Conservation (phyloP, 2,113 vertebrate genomes). For the Alces alces region DNA sequence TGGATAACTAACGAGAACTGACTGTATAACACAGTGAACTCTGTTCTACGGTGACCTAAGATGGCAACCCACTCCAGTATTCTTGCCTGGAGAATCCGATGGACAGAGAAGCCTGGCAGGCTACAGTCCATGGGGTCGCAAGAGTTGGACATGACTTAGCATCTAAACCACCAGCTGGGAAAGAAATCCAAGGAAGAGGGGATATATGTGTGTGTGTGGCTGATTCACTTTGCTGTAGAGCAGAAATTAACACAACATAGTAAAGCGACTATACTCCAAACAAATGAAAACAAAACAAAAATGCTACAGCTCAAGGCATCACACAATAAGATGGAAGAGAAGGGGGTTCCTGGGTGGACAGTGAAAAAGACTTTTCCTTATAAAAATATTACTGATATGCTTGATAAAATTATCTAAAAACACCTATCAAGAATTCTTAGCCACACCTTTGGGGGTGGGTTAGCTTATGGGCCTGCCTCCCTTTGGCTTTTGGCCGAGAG, state of each 20-base stretch:
- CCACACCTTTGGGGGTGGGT: not conserved
- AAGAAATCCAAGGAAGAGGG: not conserved
- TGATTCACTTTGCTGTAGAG: not conserved
- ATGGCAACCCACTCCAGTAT: not conserved
- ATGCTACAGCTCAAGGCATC: not conserved
- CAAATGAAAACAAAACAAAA: not conserved
- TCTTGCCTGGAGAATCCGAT: not conserved
- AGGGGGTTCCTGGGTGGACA: not conserved
- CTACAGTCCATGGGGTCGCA: not conserved
- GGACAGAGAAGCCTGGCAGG: not conserved
- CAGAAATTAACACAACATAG: not conserved
- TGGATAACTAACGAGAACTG: not conserved
- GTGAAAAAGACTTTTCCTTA: not conserved
- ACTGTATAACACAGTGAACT: too few species aligned
- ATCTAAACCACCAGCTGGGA: not conserved
- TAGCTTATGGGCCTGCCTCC: not conserved
- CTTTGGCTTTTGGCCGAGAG: not conserved
- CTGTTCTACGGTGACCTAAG: too few species aligned
- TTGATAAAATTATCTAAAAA: not conserved
- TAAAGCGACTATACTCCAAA: not conserved
- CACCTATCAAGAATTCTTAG: not conserved
- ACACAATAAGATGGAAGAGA: not conserved
- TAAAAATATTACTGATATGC: not conserved
- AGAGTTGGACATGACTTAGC: not conserved
- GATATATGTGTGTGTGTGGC: not conserved